Evolutionary conservation across 2,797 vertebrate genomes (phyloP), one percentile per base, ranked within the genome.

Genomic region (Phylloscopus collybita): DNA sequence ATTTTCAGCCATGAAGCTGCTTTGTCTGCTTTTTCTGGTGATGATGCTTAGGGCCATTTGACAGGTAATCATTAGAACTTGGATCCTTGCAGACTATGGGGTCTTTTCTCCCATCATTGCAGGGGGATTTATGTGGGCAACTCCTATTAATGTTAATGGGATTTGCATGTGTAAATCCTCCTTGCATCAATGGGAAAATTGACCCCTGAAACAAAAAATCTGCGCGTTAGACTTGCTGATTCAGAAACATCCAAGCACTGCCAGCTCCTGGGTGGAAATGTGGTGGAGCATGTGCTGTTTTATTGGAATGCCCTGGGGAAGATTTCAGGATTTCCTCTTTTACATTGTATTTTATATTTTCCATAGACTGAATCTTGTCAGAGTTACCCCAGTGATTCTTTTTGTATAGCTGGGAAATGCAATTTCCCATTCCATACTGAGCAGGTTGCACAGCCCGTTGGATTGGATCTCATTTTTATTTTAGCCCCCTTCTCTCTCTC

Each of bases 51-150:
- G 96, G 94, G 67, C 87, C 95, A 96, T 97, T 97, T 98, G 96
- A 97, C 92, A 97, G 90, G 94, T 96, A 97, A 96, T 97, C 95
- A 95, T 96, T 96, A 97, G 96, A 97, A 97, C 86, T 76, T 82
- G 64, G 92, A 93, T 96, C 61, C 85, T 93, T 93, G 95, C 94
- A 95, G 85, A 72, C 85, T 95, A 20, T 70, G 91, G 93, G 76
- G 76, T 94, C 92, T 95, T 97, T 96, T 93, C 60, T 61, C 71
- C 64, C 86, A 80, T 97, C 74, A 95, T 78, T 91, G 64, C 73
- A 86, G 54, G 45, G 86, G 73, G 51, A 97, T 97, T 97, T 96
- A 96, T 97, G 91, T 95, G 81, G 89, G 89, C 91, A 97, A 95
- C 78, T 95, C 69, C 54, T 96, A 45, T 97, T 96, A 96, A 95